phyloP scores from a whole-genome alignment of 2,113 vertebrate species.

The Microcebus lehilahytsara region DNA sequence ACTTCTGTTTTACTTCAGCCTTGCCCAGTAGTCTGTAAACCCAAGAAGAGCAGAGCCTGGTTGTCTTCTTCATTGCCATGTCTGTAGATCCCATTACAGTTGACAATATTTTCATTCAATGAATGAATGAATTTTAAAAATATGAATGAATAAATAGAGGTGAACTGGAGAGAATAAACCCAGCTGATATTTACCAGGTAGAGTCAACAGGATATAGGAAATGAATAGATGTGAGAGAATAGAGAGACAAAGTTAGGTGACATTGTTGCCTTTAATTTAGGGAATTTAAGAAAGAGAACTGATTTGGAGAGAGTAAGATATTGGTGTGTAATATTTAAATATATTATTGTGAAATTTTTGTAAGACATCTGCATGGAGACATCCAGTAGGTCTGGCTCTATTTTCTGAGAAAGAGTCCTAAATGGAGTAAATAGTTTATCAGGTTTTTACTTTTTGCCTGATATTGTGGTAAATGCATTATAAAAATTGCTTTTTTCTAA shows the following conservation, averaged over 20 bases:
- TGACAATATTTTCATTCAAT: neutral
- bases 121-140: neutral
- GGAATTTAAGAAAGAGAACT: slow-evolving; percentile 11
- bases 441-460: neutral
- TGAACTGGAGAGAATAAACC: neutral
- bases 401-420: neutral
- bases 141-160: neutral
- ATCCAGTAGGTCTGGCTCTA: neutral
- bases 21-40: neutral
- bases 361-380: neutral
- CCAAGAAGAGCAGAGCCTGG: neutral
- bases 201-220: neutral
- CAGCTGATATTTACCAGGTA: neutral
- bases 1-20: neutral
- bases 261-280: neutral
- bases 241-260: neutral
- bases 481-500: neutral
- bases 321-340: neutral
- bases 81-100: neutral
- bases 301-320: neutral
- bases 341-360: neutral
- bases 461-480: neutral
- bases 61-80: neutral
- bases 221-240: neutral
- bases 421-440: neutral